Base-by-base conservation (phyloP, 2,888 invertebrate species). In the Atethmia centrago region DNA sequence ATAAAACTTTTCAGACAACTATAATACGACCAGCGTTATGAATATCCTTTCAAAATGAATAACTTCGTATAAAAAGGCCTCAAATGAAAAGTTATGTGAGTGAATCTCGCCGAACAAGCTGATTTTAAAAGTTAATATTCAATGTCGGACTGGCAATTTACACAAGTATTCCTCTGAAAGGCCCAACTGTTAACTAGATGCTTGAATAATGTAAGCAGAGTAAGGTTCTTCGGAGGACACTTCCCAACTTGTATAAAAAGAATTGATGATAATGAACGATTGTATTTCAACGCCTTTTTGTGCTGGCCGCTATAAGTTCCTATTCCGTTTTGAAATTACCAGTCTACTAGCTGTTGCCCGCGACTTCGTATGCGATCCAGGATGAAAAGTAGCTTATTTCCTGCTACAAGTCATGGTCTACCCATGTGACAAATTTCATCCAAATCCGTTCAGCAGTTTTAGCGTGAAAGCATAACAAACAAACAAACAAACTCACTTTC, bases 141-240 rank as follows among this genome's bases (percentile, higher is more conserved):
- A 90, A 91, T 91, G 90, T 91, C 90, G 86, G 88, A 93, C 91
- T 90, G 89, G 89, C 91, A 93, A 93, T 92, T 92, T 92, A 91
- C 90, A 90, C 89, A 87, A 89, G 89, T 91, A 89, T 91, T 91
- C 88, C 87, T 90, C 88, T 87, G 83, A 89, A 89, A 88, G 86
- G 88, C 86, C 87, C 84, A 87, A 89, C 84, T 86, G 88, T 85
- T 90, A 88, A 89, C 90, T 88, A 88, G 88, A 85, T 86, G 82
- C 87, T 88, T 92, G 90, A 92, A 92, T 93, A 92, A 92, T 91
- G 85, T 90, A 91, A 90, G 88, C 85, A 87, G 80, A 82, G 82
- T 80, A 84, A 69, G 80, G 77, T 71, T 83, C 77, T 69, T 69
- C 63, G 77, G 75, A 66, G 75, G 82, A 83, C 79, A 84, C 79